A percentile compares a stretch with the other conserved stretches of the same genome.
Evolutionary conservation across 2,113 vertebrate species (phyloP).

Genomic region (Siphamia tubifer): DNA sequence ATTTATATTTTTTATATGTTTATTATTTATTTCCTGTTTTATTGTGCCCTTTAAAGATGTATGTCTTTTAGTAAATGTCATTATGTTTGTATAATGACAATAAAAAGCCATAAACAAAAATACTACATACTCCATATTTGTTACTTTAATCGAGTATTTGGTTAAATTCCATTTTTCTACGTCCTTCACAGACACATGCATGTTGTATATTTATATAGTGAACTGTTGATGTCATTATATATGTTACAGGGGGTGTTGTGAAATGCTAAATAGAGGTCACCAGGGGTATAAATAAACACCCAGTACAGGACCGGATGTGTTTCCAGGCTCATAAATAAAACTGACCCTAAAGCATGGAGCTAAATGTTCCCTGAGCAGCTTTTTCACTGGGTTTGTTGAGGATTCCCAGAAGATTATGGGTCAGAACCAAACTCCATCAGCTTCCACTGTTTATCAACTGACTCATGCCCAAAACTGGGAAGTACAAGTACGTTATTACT

Average conservation of each 20-base stretch:
- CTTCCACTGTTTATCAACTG: conserved; percentile 44
- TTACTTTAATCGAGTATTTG: too few species aligned
- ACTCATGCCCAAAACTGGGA: conserved; percentile 41
- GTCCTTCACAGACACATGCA: too few species aligned
- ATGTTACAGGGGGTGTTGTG: not conserved
- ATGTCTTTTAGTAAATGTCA: too few species aligned
- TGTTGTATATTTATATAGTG: too few species aligned
- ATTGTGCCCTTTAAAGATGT: too few species aligned
- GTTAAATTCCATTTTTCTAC: too few species aligned
- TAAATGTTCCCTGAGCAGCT: not conserved
- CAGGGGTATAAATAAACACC: conserved; percentile 27
- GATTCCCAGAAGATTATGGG: not conserved
- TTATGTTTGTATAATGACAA: too few species aligned
- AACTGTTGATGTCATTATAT: conserved; percentile 22
- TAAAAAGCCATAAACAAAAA: too few species aligned
- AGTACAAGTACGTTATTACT: too few species aligned
- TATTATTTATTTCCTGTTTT: too few species aligned
- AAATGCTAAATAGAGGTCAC: not conserved
- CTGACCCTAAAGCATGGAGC: not conserved
- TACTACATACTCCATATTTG: too few species aligned
- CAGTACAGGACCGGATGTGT: conserved; percentile 15
- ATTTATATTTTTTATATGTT: too few species aligned
- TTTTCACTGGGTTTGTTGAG: conserved; percentile 1
- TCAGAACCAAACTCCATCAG: not conserved
- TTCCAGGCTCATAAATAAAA: conserved; percentile 41